Percentiles rank a stretch among this genome's conserved stretches.
phyloP scores from a whole-genome alignment of 1,140 invertebrate species.

The Globodera rostochiensis region DNA sequence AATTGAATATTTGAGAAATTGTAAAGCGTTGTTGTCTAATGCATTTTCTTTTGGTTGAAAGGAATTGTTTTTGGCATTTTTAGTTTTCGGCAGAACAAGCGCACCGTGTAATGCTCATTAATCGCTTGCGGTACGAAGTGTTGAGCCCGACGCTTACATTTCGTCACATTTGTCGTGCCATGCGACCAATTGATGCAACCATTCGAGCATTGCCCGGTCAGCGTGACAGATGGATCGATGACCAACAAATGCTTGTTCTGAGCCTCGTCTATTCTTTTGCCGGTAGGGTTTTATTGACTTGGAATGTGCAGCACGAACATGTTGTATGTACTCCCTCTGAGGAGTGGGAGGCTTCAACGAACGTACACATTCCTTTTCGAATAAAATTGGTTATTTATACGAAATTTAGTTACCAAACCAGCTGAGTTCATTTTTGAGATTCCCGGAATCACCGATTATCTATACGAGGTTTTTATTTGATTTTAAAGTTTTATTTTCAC shows the following conservation, averaged over 20 bases:
- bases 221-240: constrained; percentile 44
- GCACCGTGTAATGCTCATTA: constrained; percentile 25
- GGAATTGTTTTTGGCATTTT: constrained; percentile 11
- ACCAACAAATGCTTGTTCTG: constrained; percentile 43
- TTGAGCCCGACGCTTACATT: constrained; percentile 44
- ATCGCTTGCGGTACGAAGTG: constrained; percentile 44
- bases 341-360: too few relatives aligned
- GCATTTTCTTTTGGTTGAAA: constrained; percentile 19
- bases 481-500: background rate
- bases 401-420: constrained; percentile 45
- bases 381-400: constrained; percentile 10
- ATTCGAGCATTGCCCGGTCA: constrained; percentile 35
- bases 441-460: constrained; percentile 80
- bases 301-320: too few relatives aligned
- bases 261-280: constrained; percentile 45
- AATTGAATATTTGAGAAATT: too few relatives aligned
- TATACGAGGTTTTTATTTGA: constrained; percentile 75
- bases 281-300: constrained; percentile 19
- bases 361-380: too few relatives aligned
- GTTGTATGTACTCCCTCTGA: too few relatives aligned
- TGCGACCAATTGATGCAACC: constrained; percentile 44
- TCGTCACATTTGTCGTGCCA: constrained; percentile 20
- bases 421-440: constrained; percentile 42
- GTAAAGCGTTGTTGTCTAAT: background rate
- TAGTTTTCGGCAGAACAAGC: constrained; percentile 39